phyloP scores from a whole-genome alignment of 1,140 invertebrate genomes.

The Drosophila santomea region DNA sequence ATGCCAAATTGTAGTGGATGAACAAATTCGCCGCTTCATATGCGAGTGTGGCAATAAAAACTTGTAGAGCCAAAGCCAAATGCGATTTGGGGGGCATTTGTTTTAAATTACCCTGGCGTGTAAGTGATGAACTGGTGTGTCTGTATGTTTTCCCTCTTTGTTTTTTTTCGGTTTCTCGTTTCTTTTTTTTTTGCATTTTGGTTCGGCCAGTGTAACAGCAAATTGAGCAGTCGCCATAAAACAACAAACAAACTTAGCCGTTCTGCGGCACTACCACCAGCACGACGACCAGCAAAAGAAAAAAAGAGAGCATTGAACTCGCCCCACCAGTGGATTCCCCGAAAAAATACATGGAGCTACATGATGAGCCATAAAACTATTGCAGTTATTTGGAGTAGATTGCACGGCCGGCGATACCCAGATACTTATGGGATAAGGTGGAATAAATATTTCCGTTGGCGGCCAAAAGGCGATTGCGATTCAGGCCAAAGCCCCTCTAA shows the following conservation, averaged over 20 bases:
- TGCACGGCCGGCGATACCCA: slow-evolving; percentile 21
- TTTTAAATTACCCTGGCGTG: slow-evolving; percentile 79
- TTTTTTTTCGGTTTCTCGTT: too few relatives aligned
- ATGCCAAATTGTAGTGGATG: slow-evolving; percentile 82
- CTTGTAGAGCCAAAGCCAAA: slow-evolving; percentile 60
- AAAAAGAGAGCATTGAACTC: slow-evolving; percentile 57
- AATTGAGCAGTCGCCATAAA: slow-evolving; percentile 61
- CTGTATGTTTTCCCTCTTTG: slow-evolving; percentile 10
- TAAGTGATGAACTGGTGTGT: slow-evolving; percentile 69
- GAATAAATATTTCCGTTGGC: slow-evolving; percentile 25
- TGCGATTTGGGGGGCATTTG: slow-evolving; percentile 78
- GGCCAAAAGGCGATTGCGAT: slow-evolving; percentile 14
- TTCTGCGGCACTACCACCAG: background rate
- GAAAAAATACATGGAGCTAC: slow-evolving; percentile 11
- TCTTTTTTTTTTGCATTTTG: background rate
- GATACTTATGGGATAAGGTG: slow-evolving; percentile 29
- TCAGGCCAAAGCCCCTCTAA: slow-evolving; percentile 9
- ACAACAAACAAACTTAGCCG: slow-evolving; percentile 51
- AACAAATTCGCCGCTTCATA: slow-evolving; percentile 72
- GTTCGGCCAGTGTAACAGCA: slow-evolving; percentile 48
- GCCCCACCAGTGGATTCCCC: slow-evolving; percentile 54
- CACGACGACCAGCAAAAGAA: too few relatives aligned
- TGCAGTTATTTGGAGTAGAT: slow-evolving; percentile 61
- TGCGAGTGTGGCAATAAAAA: slow-evolving; percentile 67
- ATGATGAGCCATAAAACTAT: slow-evolving; percentile 70